Percentiles rank a stretch among this genome's conserved stretches.
These are phyloP conservation scores for Chionoecetes opilio DNA, from an alignment of 1,140 invertebrate genomes.

Conservation along the genomic window DNA sequence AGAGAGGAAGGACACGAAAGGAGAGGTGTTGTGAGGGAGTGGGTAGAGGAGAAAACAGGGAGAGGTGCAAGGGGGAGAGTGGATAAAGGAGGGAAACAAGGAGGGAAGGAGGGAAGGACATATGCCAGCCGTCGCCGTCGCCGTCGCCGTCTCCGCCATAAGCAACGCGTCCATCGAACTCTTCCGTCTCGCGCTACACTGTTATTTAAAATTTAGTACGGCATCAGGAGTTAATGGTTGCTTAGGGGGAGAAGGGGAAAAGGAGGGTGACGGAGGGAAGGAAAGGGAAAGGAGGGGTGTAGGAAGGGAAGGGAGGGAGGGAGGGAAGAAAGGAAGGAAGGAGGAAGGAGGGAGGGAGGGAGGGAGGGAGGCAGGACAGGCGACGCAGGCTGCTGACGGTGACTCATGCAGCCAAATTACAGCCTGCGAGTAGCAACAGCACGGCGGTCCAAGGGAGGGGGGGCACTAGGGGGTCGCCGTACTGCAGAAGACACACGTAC, in stretches of 20 bases:
- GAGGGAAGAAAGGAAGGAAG: neutral
- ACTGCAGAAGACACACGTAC: neutral
- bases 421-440: slow-evolving; percentile 42
- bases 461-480: neutral
- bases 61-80: neutral
- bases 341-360: neutral
- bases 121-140: slow-evolving; percentile 4
- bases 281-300: neutral
- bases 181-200: neutral
- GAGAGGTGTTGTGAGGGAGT: too few species aligned
- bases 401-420: slow-evolving; percentile 55
- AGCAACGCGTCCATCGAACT: neutral
- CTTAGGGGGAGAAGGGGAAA: neutral
- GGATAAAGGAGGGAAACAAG: neutral
- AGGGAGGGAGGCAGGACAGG: neutral
- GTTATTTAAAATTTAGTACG: slow-evolving; percentile 62
- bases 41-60: too few species aligned
- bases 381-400: neutral
- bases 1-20: too few species aligned
- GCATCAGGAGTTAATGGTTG: slow-evolving; percentile 29
- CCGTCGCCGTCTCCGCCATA: neutral
- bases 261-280: neutral
- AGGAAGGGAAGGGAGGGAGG: neutral
- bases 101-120: neutral
- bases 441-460: slow-evolving; percentile 9